phyloP scores from a whole-genome alignment of 2,888 invertebrate species.

The Priapulus caudatus region DNA sequence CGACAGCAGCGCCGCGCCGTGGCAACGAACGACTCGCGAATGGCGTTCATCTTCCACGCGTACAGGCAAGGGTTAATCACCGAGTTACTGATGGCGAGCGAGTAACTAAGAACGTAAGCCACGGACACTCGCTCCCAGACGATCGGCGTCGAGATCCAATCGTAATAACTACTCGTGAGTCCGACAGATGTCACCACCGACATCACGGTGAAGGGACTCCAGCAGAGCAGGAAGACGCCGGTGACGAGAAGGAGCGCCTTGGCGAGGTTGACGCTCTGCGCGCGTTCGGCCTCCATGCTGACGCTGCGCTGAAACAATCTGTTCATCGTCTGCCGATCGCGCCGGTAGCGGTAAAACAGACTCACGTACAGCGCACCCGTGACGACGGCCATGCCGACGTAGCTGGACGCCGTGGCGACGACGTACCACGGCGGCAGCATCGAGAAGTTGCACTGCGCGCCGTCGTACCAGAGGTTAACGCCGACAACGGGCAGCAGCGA shows the following conservation, averaged over 20 bases:
- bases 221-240: neutral
- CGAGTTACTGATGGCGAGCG: neutral
- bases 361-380: neutral
- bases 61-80: neutral
- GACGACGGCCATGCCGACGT: neutral
- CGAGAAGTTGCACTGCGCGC: neutral
- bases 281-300: no score
- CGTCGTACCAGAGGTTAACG: neutral
- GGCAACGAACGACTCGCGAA: no score
- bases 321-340: neutral
- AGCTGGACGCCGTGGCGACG: neutral
- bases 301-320: neutral
- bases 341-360: neutral
- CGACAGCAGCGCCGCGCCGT: no score
- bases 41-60: constrained; percentile 3
- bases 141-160: neutral
- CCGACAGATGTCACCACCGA: no score
- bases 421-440: neutral
- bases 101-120: neutral
- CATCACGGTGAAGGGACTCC: neutral
- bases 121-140: neutral
- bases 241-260: neutral
- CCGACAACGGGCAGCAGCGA: neutral
- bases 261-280: neutral
- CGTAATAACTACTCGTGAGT: neutral